Evolutionary conservation across 1,140 invertebrate species (phyloP).

Genomic region (Drosophila bifasciata): DNA sequence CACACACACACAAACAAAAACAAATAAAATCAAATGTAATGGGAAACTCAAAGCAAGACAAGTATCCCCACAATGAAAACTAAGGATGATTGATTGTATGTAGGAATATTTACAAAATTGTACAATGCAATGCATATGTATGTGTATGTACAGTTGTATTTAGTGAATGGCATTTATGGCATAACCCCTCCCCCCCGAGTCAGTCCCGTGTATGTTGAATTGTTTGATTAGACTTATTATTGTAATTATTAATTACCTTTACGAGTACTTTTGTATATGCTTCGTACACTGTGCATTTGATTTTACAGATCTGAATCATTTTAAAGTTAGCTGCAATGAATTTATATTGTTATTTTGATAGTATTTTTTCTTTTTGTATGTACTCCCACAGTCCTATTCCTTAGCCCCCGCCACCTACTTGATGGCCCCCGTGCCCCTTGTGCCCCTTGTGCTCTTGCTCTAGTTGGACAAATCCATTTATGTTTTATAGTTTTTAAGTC

Average conservation of each 20-base stretch:
- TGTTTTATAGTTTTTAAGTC: constrained; percentile 79
- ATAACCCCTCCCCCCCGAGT: no score
- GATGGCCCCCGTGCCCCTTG: neutral
- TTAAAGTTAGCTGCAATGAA: constrained; percentile 60
- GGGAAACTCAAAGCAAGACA: constrained; percentile 46
- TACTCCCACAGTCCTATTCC: constrained; percentile 23
- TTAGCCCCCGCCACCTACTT: neutral
- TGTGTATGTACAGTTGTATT: constrained; percentile 66
- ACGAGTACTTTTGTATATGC: constrained; percentile 40
- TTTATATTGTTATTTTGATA: constrained; percentile 48
- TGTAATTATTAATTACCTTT: constrained; percentile 30
- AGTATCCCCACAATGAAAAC: constrained; percentile 47
- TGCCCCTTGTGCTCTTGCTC: constrained; percentile 63
- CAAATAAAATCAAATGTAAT: constrained; percentile 20
- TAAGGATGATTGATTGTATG: constrained; percentile 62
- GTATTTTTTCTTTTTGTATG: constrained; percentile 25
- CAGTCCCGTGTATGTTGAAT: constrained; percentile 64
- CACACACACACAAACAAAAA: constrained; percentile 14
- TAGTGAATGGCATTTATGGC: constrained; percentile 79
- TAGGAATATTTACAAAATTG: constrained; percentile 52
- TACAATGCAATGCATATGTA: constrained; percentile 24
- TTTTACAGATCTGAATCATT: constrained; percentile 34
- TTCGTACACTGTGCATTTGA: constrained; percentile 31
- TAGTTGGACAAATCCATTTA: constrained; percentile 66
- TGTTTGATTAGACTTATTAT: constrained; percentile 74